Evolutionary conservation across 2,113 vertebrate genomes (phyloP).

Genomic region (Tiliqua scincoides): DNA sequence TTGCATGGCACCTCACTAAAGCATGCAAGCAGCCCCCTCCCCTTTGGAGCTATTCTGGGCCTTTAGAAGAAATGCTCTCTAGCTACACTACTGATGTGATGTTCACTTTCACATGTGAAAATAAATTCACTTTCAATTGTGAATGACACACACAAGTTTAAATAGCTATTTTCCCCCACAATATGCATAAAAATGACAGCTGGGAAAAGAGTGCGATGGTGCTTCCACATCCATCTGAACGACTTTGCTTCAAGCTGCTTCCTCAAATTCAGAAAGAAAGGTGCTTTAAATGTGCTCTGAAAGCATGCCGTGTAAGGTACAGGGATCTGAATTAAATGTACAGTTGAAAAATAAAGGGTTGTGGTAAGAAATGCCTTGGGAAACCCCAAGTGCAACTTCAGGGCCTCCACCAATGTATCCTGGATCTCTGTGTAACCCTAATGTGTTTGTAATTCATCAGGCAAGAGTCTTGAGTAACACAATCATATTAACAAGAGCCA

Average conservation of each 20-base stretch:
- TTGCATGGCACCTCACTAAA: background rate
- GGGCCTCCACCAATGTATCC: background rate
- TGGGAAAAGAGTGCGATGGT: background rate
- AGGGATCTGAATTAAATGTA: background rate
- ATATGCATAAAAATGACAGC: background rate
- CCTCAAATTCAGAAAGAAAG: background rate
- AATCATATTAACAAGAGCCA: background rate
- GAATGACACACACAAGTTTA: background rate
- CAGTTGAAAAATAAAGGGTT: background rate
- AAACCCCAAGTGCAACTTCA: background rate
- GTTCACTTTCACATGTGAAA: no score
- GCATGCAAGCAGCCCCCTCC: no score
- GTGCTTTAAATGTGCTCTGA: background rate
- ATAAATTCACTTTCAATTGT: background rate
- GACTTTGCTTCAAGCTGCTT: background rate
- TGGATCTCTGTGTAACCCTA: background rate
- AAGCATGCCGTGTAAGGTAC: background rate
- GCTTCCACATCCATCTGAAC: background rate
- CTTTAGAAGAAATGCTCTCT: no score
- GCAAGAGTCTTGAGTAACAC: background rate
- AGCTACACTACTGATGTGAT: no score
- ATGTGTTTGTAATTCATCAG: background rate
- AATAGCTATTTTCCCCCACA: background rate
- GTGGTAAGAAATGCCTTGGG: background rate
- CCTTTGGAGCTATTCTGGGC: no score